Evolutionary conservation across 2,113 vertebrate species (phyloP).

Genomic region (Malurus cyaneus): DNA sequence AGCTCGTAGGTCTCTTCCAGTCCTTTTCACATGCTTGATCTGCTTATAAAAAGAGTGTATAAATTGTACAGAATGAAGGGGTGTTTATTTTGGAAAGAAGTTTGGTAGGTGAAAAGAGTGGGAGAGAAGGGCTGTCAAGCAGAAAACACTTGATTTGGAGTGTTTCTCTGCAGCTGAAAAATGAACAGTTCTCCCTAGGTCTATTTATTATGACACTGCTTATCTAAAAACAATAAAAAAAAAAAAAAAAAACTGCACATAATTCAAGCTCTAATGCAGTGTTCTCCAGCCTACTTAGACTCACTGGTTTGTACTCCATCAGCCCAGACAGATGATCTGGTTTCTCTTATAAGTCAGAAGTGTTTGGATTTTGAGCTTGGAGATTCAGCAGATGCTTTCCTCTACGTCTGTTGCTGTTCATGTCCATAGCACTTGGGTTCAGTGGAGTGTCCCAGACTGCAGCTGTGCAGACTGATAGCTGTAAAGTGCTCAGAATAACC

Average conservation of each 20-base stretch:
- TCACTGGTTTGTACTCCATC: not conserved
- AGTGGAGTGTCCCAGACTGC: not conserved
- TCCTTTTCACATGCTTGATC: not conserved
- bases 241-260: not conserved
- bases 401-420: fast-evolving
- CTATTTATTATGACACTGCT: not conserved
- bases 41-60: not conserved
- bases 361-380: not conserved
- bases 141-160: not conserved
- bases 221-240: not conserved
- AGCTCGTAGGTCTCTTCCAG: not conserved
- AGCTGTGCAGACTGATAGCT: not conserved
- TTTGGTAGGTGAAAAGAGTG: not conserved
- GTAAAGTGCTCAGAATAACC: not conserved
- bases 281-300: not conserved
- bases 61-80: not conserved
- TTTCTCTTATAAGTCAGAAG: not conserved
- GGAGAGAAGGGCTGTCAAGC: not conserved
- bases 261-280: not conserved
- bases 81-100: not conserved
- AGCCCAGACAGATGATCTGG: not conserved
- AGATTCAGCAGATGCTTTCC: not conserved
- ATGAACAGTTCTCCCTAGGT: not conserved
- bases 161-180: not conserved
- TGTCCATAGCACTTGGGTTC: not conserved